These are phyloP conservation scores for Dicyrtomina minuta DNA, from an alignment of 2,888 invertebrate genomes.

Conservation along the genomic window DNA sequence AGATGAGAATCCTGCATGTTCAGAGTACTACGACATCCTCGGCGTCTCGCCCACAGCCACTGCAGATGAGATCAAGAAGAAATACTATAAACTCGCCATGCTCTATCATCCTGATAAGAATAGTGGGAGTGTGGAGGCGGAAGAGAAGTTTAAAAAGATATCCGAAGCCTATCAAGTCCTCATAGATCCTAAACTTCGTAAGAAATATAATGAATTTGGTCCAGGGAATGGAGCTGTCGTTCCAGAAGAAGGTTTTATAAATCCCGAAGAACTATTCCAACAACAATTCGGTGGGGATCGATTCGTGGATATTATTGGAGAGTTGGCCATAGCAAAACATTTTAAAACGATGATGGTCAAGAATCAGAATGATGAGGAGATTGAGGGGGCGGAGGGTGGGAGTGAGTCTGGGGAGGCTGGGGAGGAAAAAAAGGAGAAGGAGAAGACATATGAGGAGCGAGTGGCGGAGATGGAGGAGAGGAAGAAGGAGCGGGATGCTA, in stretches of 20 bases:
- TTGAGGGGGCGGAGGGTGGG: slow-evolving; percentile 29
- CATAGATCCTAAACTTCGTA: slow-evolving; percentile 48
- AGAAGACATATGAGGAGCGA: slow-evolving; percentile 49
- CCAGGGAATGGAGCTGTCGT: slow-evolving; percentile 48
- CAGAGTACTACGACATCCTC: slow-evolving; percentile 51
- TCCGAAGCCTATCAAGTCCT: slow-evolving; percentile 49
- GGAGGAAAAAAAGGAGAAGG: slow-evolving; percentile 21
- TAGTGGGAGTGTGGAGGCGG: slow-evolving; percentile 36
- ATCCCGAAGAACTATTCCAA: slow-evolving; percentile 52
- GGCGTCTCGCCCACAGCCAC: slow-evolving; percentile 43
- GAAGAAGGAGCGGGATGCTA: slow-evolving; percentile 47
- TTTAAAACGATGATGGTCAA: slow-evolving; percentile 53
- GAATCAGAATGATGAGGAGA: slow-evolving; percentile 44
- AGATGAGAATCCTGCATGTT: slow-evolving; percentile 48
- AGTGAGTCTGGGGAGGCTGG: slow-evolving; percentile 30
- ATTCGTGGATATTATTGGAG: slow-evolving; percentile 53
- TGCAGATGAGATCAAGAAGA: slow-evolving; percentile 49
- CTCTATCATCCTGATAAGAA: slow-evolving; percentile 49
- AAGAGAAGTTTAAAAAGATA: slow-evolving; percentile 48
- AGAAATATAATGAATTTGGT: slow-evolving; percentile 53
- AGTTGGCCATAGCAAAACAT: slow-evolving; percentile 51
- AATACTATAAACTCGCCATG: slow-evolving; percentile 44
- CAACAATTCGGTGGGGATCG: slow-evolving; percentile 53
- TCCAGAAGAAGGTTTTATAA: slow-evolving; percentile 53
- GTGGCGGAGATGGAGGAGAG: slow-evolving; percentile 49